These are phyloP conservation scores for Scomberomorus guttatus DNA, from an alignment of 2,797 vertebrate species.

Conservation along the genomic window DNA sequence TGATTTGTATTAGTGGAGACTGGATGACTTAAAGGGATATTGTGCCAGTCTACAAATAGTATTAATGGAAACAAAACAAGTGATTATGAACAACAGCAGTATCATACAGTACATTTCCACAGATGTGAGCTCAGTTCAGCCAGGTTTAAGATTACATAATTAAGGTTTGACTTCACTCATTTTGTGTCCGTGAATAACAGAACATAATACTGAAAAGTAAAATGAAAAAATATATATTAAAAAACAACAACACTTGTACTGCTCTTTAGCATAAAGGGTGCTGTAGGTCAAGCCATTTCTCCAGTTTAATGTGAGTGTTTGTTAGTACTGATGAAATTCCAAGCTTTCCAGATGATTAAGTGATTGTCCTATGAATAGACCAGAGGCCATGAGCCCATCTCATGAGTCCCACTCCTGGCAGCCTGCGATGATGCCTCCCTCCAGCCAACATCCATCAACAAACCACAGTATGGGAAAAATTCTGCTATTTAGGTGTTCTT, in stretches of 20 bases:
- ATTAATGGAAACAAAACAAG: neutral
- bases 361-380: conserved; percentile 65
- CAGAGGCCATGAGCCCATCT: conserved; percentile 54
- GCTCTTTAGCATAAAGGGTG: conserved; percentile 13
- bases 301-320: conserved; percentile 31
- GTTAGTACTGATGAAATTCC: conserved; percentile 37
- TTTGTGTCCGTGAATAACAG: neutral
- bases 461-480: conserved; percentile 81
- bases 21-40: neutral
- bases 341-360: conserved; percentile 61
- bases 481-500: conserved; percentile 79
- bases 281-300: conserved; percentile 14
- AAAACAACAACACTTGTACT: neutral
- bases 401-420: conserved; percentile 61
- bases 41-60: neutral
- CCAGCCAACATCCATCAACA: conserved; percentile 72
- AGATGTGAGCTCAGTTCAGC: neutral
- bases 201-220: too few relatives aligned
- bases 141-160: too few relatives aligned
- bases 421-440: conserved; percentile 50
- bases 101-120: neutral
- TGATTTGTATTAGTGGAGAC: neutral
- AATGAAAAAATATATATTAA: too few relatives aligned
- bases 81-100: neutral
- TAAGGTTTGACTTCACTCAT: too few relatives aligned